A percentile compares a stretch with the other conserved stretches of the same genome.
Conservation (phyloP, 2,797 vertebrate genomes). For the Leptoclinus maculatus region DNA sequence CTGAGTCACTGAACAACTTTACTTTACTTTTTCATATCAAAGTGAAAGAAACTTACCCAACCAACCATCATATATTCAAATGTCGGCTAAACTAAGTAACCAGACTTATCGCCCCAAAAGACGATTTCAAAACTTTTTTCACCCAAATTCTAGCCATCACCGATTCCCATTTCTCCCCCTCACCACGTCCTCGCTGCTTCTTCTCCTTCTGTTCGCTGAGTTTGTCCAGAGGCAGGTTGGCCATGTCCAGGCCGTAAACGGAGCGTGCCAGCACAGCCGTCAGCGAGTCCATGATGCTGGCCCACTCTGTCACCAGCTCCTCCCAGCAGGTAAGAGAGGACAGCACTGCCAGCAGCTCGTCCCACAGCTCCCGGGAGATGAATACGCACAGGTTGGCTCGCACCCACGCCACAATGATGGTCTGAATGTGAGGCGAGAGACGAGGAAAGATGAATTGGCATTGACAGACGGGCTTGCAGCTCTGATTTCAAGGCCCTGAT, state of each 20-base stretch:
- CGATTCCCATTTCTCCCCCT: conserved; percentile 4
- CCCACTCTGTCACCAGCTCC: conserved; percentile 96
- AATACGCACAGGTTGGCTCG: conserved; percentile 95
- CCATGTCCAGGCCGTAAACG: conserved; percentile 96
- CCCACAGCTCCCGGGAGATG: conserved; percentile 98
- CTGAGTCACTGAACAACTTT: accelerated
- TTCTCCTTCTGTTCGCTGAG: conserved; percentile 98
- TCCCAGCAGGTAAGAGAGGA: conserved; percentile 97
- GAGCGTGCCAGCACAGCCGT: conserved; percentile 94
- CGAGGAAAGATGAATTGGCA: conserved; percentile 25
- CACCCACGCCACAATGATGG: conserved; percentile 98
- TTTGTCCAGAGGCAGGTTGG: conserved; percentile 95
- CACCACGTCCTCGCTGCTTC: conserved; percentile 96
- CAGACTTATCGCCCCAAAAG: not conserved
- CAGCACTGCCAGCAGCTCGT: conserved; percentile 93
- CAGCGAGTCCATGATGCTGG: conserved; percentile 98
- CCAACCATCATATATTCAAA: not conserved
- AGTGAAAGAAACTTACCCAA: not conserved
- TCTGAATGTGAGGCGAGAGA: conserved; percentile 80
- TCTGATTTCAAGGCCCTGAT: conserved; percentile 7
- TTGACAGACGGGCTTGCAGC: conserved; percentile 5
- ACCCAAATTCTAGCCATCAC: conserved; percentile 4
- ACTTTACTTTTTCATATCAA: not conserved
- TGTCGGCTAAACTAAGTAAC: not conserved
- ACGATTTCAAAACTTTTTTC: not conserved